phyloP scores from a whole-genome alignment of 2,113 vertebrate genomes.

The Cyphotilapia sp. region DNA sequence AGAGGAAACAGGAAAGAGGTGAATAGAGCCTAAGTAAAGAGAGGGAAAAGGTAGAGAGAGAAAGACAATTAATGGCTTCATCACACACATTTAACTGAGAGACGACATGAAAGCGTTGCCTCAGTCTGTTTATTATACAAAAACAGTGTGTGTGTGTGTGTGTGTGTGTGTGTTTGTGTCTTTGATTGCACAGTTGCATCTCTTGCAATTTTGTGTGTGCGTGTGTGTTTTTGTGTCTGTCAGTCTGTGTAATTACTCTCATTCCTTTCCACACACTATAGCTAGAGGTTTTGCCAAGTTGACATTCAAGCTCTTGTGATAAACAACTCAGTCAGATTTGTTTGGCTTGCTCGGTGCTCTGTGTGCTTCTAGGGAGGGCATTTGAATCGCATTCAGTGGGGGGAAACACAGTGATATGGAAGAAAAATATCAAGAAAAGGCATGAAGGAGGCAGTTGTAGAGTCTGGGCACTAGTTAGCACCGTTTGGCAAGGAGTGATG shows the following conservation, averaged over 20 bases:
- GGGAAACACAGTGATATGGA: not conserved
- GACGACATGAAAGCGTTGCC: slow-evolving; percentile 70
- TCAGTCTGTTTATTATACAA: slow-evolving; percentile 56
- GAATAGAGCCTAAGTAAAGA: slow-evolving; percentile 1
- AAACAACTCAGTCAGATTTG: slow-evolving; percentile 56
- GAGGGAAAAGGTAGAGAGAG: slow-evolving; percentile 17
- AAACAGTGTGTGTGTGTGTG: not conserved
- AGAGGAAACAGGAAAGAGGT: not conserved
- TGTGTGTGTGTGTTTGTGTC: slow-evolving; percentile 20
- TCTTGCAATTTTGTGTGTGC: not conserved
- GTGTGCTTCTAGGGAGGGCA: slow-evolving; percentile 48
- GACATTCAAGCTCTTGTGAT: slow-evolving; percentile 39
- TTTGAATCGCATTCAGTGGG: not conserved
- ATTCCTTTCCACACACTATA: slow-evolving; percentile 45
- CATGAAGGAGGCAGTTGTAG: not conserved
- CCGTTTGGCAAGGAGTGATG: slow-evolving; percentile 53
- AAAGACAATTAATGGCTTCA: slow-evolving; percentile 58
- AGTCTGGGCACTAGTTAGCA: slow-evolving; percentile 38
- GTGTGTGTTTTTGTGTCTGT: slow-evolving; percentile 41
- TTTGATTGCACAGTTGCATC: slow-evolving; percentile 46
- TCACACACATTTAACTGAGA: slow-evolving; percentile 46
- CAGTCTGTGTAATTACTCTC: slow-evolving; percentile 56
- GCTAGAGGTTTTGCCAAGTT: slow-evolving; percentile 60
- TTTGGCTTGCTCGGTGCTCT: slow-evolving; percentile 16
- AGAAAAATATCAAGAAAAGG: not conserved